Base-by-base conservation (phyloP, 2,113 vertebrate species). In the Australoheros scitulus region DNA sequence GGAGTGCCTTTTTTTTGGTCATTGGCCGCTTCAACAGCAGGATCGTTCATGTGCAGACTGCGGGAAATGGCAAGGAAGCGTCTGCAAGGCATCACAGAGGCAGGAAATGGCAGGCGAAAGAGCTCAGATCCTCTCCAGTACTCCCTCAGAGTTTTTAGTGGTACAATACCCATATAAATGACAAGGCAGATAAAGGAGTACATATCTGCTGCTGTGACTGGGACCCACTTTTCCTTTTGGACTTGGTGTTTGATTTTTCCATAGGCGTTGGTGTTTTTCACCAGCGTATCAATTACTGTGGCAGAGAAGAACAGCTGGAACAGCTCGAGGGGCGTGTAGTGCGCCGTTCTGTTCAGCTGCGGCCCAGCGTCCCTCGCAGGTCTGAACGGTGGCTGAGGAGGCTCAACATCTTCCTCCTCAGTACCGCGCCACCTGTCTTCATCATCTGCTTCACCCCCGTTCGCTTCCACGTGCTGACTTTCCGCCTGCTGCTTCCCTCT, bases 231-330 rank as follows among this genome's bases (percentile, higher is more conserved):
- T 58, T 87, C 68, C 76, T 61, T 85, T 15, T 82, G 72, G n/a
- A 11, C 7, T 38, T 86, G 61, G 57, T 61, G 70, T 74, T 89
- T 92, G 41, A 61, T 87, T n/a, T 50, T 11, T 34, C 86, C 91
- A 6, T 92, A 88, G 32, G 76, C 36, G 0, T 93, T 92, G 43
- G 88, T 93, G 79, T 93, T 91, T 74, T 29, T 89, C 0, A 93
- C 83, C 76, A 93, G 3, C 0, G 86, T 91, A 9, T 84, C 14
- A 1, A 93, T 88, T 1, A 93, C 91, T 2, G 84, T 82, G 0
- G 61, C 77, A 2, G 92, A 91, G 70, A 93, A 93, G 63, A 88
- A 93, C 10, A 92, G 75, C 84, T 92, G 91, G 58, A 93, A 92
- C 0, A 92, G 87, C 22, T 93, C 92, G 0, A 92, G 92, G 0